Percentiles rank a stretch among this genome's conserved stretches.
Evolutionary conservation across 2,797 vertebrate species (phyloP).

Genomic region (Adelosebastes latens): DNA sequence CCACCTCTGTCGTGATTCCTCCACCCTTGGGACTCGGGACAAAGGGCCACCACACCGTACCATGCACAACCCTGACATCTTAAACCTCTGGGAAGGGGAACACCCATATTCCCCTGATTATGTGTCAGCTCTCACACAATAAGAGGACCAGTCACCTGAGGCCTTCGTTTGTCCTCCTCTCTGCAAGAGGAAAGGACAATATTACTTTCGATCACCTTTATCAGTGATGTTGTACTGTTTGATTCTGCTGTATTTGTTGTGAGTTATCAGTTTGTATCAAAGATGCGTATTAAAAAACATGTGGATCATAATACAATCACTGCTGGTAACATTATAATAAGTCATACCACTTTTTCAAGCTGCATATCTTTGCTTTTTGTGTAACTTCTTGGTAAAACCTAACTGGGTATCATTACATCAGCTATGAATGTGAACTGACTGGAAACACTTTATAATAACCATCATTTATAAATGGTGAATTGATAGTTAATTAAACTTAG

Average conservation of each 20-base stretch:
- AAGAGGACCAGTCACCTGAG: slow-evolving; percentile 50
- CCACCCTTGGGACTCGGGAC: slow-evolving; percentile 51
- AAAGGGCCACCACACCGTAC: slow-evolving; percentile 56
- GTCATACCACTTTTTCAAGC: background rate
- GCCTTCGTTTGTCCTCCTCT: slow-evolving; percentile 61
- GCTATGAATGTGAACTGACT: no score
- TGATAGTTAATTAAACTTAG: no score
- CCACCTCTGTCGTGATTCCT: slow-evolving; percentile 32
- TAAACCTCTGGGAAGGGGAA: slow-evolving; percentile 84
- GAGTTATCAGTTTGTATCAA: background rate
- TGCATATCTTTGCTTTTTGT: background rate
- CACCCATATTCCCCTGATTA: slow-evolving; percentile 79
- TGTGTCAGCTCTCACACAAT: slow-evolving; percentile 71
- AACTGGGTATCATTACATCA: background rate
- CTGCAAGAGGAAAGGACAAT: slow-evolving; percentile 22
- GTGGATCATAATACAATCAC: background rate
- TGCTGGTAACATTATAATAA: background rate
- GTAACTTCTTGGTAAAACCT: background rate
- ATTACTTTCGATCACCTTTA: slow-evolving; percentile 14
- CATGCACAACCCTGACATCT: slow-evolving; percentile 73
- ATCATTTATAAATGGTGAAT: no score
- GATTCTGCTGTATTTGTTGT: background rate
- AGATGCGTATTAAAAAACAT: background rate
- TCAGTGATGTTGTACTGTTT: background rate
- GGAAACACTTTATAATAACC: no score